Conservation (phyloP, 37 sponge, comb jelly and placozoan species). For the Mnemiopsis leidyi region DNA sequence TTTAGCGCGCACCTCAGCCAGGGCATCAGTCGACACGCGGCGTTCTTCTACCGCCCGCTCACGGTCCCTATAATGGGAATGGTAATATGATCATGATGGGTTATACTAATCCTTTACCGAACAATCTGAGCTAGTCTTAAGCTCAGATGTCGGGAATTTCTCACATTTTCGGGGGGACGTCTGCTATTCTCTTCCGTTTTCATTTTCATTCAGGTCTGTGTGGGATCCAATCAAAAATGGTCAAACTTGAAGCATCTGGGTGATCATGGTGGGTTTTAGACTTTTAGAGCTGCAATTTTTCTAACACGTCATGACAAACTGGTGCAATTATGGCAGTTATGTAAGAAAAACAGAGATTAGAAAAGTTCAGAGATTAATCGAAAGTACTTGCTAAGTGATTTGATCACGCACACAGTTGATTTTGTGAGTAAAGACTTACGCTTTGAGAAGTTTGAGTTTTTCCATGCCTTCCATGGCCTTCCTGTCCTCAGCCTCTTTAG, state of each 20-base stretch:
- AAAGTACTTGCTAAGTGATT: no score
- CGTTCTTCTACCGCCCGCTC: slow-evolving; percentile 25
- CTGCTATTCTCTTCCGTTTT: background rate
- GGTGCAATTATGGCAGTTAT: background rate
- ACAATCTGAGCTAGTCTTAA: background rate
- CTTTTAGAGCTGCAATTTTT: background rate
- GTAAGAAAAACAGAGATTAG: background rate
- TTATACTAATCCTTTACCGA: background rate
- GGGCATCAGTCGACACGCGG: background rate
- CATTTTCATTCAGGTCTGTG: background rate
- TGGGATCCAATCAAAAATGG: background rate
- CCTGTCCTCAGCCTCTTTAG: slow-evolving; percentile 42
- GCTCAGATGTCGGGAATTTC: background rate
- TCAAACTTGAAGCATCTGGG: background rate
- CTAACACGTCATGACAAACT: no score
- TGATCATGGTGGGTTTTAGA: background rate
- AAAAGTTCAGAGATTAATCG: no score
- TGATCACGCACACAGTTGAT: no score
- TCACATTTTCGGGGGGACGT: background rate
- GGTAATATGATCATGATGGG: no score
- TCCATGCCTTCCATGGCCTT: slow-evolving; percentile 45
- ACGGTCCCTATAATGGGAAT: background rate
- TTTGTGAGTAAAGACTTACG: background rate
- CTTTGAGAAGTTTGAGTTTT: slow-evolving; percentile 27
- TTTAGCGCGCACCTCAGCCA: slow-evolving; percentile 10